Base-by-base conservation (phyloP, 2,888 invertebrate species). In the Dynastes maya region DNA sequence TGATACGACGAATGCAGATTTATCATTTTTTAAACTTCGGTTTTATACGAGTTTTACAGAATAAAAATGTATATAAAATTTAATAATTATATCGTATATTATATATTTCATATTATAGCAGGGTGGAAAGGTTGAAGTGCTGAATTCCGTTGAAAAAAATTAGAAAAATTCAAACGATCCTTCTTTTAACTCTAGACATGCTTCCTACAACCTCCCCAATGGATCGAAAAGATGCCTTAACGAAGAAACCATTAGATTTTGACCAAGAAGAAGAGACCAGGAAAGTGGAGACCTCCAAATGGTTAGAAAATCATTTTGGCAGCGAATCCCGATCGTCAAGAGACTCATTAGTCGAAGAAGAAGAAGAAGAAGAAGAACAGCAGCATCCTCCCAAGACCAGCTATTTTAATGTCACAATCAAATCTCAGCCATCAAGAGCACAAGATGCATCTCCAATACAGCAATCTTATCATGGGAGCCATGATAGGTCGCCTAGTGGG, bases 281-380 rank as follows among this genome's bases (percentile, higher is more conserved):
- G 80, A 96, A 96, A 88, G 94, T 94, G 82, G 96, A 97, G 90
- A 97, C 96, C 0, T 96, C 95, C 81, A 96, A 96, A 89, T 97
- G 97, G 97, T 90, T 97, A 76, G 96, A 96, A 85, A 95, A 95
- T 85, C 97, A 97, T 88, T 97, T 97, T 86, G 97, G 97, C 72
- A 95, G 95, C 86, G 96, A 96, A 81, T 95, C 95, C 1, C 92
- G 93, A 13, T 95, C 95, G 0, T 95, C 95, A 0, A 92, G 92
- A 83, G 93, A 93, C 82, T 94, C 94, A 11, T 90, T 93, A 76
- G 92, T 93, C 8, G 72, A 72, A 13, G 72, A 72, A 58, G 72
- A 72, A 13, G 72, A 72, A 58, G 72, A 72, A 6, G 72, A 72
- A 37, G 32, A 37, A 81, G 93, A 93, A 82, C 92, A 91, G 84